Evolutionary conservation across 37 sponge, comb jelly and placozoan genomes (phyloP).

Genomic region (Oopsacas minuta): DNA sequence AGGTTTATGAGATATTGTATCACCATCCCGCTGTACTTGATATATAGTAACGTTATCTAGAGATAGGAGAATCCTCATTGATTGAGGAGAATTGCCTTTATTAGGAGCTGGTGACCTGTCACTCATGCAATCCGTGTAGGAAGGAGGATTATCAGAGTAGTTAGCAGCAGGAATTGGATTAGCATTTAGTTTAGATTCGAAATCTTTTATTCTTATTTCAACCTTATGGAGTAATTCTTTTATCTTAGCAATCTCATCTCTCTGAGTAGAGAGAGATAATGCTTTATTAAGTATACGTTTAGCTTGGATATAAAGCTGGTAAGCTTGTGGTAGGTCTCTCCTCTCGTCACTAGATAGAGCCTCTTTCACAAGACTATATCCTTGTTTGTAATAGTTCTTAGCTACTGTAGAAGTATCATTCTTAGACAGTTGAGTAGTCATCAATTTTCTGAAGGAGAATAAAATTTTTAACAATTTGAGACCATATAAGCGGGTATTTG

Average conservation of each 20-base stretch:
- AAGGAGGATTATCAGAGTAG: not conserved
- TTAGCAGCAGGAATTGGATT: not conserved
- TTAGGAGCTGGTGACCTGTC: not conserved
- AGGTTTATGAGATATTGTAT: not conserved
- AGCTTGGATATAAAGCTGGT: not conserved
- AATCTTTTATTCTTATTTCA: not conserved
- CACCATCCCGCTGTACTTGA: not conserved
- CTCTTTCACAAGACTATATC: not conserved
- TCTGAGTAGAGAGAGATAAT: not conserved
- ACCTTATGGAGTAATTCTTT: not conserved
- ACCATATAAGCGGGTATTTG: no score
- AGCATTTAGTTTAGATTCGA: not conserved
- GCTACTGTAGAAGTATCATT: not conserved
- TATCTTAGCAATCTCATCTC: not conserved
- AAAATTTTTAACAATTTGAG: no score
- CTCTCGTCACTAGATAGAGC: conserved; percentile 6
- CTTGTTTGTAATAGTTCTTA: not conserved
- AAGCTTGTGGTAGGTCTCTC: not conserved
- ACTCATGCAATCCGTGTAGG: not conserved
- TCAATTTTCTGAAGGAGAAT: no score
- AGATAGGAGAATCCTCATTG: not conserved
- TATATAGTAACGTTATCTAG: not conserved
- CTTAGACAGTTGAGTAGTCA: no score
- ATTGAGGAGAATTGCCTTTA: not conserved
- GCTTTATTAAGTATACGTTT: not conserved